A percentile compares a stretch with the other conserved stretches of the same genome.
phyloP scores from a whole-genome alignment of 1,140 invertebrate genomes.

The Bombus fervidus region DNA sequence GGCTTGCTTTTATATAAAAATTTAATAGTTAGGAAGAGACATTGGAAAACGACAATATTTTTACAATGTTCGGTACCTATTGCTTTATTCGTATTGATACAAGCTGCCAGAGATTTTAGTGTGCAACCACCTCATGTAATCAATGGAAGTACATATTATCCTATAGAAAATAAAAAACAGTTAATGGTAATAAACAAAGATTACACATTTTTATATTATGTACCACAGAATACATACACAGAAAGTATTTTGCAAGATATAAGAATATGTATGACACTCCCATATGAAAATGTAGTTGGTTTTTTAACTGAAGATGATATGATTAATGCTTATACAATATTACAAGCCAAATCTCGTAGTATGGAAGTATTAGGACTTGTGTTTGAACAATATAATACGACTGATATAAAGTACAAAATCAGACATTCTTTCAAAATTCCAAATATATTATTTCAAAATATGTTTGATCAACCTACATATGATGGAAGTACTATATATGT shows the following conservation, averaged over 20 bases:
- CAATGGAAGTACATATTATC: slow-evolving; percentile 69
- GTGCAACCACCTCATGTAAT: slow-evolving; percentile 59
- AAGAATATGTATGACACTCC: slow-evolving; percentile 66
- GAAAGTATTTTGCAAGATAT: slow-evolving; percentile 64
- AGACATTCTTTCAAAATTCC: slow-evolving; percentile 69
- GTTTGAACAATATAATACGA: slow-evolving; percentile 69
- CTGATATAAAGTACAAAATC: slow-evolving; percentile 73
- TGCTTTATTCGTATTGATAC: slow-evolving; percentile 72
- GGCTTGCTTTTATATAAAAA: slow-evolving; percentile 77
- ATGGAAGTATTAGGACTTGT: slow-evolving; percentile 66
- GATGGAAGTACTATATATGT: slow-evolving; percentile 21
- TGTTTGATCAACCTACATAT: slow-evolving; percentile 10
- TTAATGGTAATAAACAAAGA: slow-evolving; percentile 53
- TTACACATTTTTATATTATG: slow-evolving; percentile 65
- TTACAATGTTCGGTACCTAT: slow-evolving; percentile 76
- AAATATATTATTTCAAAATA: slow-evolving; percentile 66
- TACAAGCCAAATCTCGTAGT: slow-evolving; percentile 54
- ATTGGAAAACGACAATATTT: slow-evolving; percentile 75
- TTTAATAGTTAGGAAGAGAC: slow-evolving; percentile 73
- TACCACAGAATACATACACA: slow-evolving; percentile 69
- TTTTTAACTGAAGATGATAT: slow-evolving; percentile 74
- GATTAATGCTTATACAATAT: slow-evolving; percentile 65
- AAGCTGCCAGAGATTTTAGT: slow-evolving; percentile 71
- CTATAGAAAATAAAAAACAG: slow-evolving; percentile 52
- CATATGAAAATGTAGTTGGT: slow-evolving; percentile 60